Evolutionary conservation across 2,797 vertebrate species (phyloP).

Genomic region (Remorina albescens): DNA sequence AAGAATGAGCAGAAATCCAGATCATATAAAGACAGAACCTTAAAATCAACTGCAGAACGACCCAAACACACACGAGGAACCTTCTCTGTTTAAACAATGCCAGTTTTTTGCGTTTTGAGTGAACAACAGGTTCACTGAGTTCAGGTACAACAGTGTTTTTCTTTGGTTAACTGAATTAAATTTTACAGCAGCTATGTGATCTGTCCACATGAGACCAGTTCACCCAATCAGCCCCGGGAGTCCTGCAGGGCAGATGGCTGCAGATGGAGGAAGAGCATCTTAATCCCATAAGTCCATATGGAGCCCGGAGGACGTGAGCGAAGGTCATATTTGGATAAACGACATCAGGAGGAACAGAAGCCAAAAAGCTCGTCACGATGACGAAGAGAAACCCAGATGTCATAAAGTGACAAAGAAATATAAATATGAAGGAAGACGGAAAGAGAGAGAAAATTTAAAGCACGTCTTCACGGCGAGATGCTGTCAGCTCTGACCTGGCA

Average conservation of each 20-base stretch:
- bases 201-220: slow-evolving; percentile 29
- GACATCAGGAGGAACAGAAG: background rate
- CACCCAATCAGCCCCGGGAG: slow-evolving; percentile 32
- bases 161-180: background rate
- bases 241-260: slow-evolving; percentile 71
- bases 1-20: no score
- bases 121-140: no score
- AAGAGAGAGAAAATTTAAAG: background rate
- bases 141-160: background rate
- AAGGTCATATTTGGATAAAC: background rate
- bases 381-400: background rate
- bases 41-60: no score
- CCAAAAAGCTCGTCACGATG: background rate
- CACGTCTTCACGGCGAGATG: background rate
- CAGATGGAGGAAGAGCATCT: slow-evolving; percentile 55
- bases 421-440: background rate
- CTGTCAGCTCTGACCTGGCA: no score
- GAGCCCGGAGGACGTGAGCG: slow-evolving; percentile 8
- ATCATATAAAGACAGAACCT: no score
- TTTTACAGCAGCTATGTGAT: slow-evolving; percentile 16
- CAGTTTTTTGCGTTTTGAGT: no score
- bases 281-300: slow-evolving; percentile 71
- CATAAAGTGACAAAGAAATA: slow-evolving; percentile 8
- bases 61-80: no score
- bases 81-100: no score